A percentile compares a stretch with the other conserved stretches of the same genome.
These are phyloP conservation scores for Cataglyphis albicans DNA, from an alignment of 2,888 invertebrate genomes.

Conservation along the genomic window DNA sequence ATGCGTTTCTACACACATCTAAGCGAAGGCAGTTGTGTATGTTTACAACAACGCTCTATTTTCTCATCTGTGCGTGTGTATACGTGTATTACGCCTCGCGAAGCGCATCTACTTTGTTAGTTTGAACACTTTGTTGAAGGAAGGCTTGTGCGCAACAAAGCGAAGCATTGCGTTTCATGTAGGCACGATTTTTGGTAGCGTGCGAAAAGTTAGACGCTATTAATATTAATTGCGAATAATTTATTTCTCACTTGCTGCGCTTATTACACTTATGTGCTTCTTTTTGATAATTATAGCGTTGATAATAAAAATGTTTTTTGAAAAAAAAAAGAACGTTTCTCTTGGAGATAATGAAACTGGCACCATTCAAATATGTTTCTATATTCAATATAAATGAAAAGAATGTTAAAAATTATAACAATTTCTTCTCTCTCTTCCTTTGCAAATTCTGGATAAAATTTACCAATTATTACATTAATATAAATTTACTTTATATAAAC, in stretches of 20 bases:
- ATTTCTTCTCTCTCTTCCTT: not conserved
- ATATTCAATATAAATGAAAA: not conserved
- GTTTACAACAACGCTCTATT: not conserved
- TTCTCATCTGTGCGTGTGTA: not conserved
- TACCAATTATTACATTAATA: not conserved
- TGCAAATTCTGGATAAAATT: not conserved
- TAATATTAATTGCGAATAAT: not conserved
- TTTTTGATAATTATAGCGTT: not conserved
- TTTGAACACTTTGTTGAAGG: conserved; percentile 18
- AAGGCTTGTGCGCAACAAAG: not conserved
- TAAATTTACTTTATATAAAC: not conserved
- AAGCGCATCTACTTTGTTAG: not conserved
- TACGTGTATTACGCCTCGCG: not conserved
- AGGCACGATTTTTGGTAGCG: not conserved
- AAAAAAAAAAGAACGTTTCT: not conserved
- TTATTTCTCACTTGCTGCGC: not conserved
- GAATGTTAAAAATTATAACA: not conserved
- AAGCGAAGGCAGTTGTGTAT: not conserved
- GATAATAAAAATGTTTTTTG: not conserved
- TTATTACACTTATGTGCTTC: not conserved
- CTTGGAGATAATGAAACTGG: not conserved
- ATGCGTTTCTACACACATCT: conserved; percentile 54
- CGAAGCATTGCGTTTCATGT: conserved; percentile 1
- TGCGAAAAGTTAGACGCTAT: not conserved
- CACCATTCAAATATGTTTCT: not conserved